Evolutionary conservation across 1,140 invertebrate genomes (phyloP), one percentile per base, ranked within the genome.

Genomic region (Pseudobourletiella spinata): DNA sequence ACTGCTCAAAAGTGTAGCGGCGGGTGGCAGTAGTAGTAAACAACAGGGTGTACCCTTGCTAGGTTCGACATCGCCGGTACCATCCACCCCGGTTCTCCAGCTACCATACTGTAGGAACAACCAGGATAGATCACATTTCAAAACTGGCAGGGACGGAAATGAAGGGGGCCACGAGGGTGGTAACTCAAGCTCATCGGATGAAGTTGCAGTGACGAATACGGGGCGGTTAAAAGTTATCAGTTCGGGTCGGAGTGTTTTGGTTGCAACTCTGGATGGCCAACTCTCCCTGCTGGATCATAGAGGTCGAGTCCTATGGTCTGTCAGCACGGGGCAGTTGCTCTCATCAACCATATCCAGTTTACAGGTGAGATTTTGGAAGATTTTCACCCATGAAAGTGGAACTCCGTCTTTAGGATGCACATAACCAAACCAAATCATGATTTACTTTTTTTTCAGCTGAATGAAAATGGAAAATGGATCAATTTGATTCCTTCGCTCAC

Each of bases 401-500:
- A n/a, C n/a, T n/a, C n/a, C n/a, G n/a, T n/a, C n/a, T n/a, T n/a
- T n/a, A n/a, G n/a, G n/a, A n/a, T n/a, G n/a, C n/a, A n/a, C n/a
- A n/a, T n/a, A n/a, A n/a, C n/a, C n/a, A n/a, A n/a, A n/a, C n/a
- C n/a, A n/a, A n/a, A n/a, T n/a, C n/a, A n/a, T 25, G 28, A 18
- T 32, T 39, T 35, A 8, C 3, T 51, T 58, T 51, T 24, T 44
- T 14, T 35, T 57, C 64, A 94, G 88, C 76, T 95, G 16, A 88
- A 83, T 48, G 86, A 87, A 62, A 85, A 89, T 78, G 92, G 91
- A 1, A 84, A 91, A 73, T 87, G 82, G 78, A 83, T 92, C 32
- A 81, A 87, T 65, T 80, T 96, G 68, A 91, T 98, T 72, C 94
- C 93, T 30, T 94, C 93, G 0, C 75, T 98, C 8, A 87, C 84